Percentiles rank a stretch among this genome's conserved stretches.
Evolutionary conservation across 2,888 invertebrate genomes (phyloP).

Genomic region (Axea sp.): DNA sequence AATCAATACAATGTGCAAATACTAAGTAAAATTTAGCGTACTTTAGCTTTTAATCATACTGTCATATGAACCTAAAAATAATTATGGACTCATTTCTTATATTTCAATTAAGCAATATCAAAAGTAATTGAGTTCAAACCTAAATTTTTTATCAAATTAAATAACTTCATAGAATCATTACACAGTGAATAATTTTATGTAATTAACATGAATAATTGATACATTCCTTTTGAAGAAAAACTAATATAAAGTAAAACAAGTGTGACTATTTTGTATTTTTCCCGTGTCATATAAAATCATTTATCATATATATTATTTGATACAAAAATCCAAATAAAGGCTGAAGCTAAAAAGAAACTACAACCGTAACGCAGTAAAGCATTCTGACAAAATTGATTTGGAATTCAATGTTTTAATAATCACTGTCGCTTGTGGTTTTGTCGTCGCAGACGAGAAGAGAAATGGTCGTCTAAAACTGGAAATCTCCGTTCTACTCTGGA

Average conservation of each 20-base stretch:
- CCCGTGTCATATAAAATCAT: constrained; percentile 8
- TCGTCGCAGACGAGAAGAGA: constrained; percentile 56
- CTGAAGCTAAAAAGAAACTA: constrained; percentile 6
- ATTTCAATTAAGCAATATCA: no score
- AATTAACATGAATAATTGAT: constrained; percentile 19
- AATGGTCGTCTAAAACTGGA: constrained; percentile 58
- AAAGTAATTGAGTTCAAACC: no score
- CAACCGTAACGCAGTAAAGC: constrained; percentile 10
- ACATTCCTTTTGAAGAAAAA: background rate
- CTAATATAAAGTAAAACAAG: background rate
- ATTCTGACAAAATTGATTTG: constrained; percentile 45
- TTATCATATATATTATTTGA: constrained; percentile 10
- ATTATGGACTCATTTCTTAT: no score
- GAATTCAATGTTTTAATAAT: constrained; percentile 60
- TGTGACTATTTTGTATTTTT: constrained; percentile 5
- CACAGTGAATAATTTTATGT: constrained; percentile 21
- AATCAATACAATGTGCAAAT: no score
- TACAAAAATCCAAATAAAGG: constrained; percentile 2
- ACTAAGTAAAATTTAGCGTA: no score
- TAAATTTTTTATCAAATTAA: no score
- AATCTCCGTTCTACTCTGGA: constrained; percentile 59
- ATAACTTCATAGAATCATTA: no score
- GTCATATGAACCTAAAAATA: no score
- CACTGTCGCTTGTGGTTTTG: constrained; percentile 53
- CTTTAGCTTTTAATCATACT: no score